Conservation (phyloP, 2,797 vertebrate genomes). For the Hydrophis major region DNA sequence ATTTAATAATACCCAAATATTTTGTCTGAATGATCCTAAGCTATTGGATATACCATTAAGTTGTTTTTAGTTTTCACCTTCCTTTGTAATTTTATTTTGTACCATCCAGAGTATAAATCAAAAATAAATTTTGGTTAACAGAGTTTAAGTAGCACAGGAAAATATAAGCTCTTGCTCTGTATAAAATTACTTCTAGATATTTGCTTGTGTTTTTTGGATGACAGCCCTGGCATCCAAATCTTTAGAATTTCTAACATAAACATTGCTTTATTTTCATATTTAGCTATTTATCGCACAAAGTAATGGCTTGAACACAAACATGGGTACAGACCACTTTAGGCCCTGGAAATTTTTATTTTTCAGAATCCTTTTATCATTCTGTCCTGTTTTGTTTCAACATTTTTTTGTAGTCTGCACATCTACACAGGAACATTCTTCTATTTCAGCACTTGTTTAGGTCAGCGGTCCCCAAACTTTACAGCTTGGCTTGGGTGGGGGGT, state of each 20-base stretch:
- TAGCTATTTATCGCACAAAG: neutral
- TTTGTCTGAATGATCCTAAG: neutral
- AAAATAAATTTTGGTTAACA: neutral
- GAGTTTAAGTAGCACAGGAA: neutral
- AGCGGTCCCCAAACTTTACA: neutral
- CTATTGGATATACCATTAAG: neutral
- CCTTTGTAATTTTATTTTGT: neutral
- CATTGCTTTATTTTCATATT: neutral
- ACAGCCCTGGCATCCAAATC: neutral
- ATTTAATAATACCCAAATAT: neutral
- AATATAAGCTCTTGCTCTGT: neutral
- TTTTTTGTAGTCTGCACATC: neutral
- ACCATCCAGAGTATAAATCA: neutral
- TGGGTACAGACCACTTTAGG: neutral
- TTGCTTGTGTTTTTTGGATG: neutral
- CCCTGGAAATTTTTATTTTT: neutral
- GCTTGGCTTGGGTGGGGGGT: too few species aligned
- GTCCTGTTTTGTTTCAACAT: neutral
- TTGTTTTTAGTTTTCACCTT: conserved; percentile 5
- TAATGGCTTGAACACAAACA: neutral
- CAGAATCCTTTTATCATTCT: neutral
- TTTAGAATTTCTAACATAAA: neutral
- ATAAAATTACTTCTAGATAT: conserved; percentile 5
- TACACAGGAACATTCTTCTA: neutral
- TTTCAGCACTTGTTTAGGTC: neutral